phyloP scores from a whole-genome alignment of 2,797 vertebrate genomes.

The Cynopterus sphinx region DNA sequence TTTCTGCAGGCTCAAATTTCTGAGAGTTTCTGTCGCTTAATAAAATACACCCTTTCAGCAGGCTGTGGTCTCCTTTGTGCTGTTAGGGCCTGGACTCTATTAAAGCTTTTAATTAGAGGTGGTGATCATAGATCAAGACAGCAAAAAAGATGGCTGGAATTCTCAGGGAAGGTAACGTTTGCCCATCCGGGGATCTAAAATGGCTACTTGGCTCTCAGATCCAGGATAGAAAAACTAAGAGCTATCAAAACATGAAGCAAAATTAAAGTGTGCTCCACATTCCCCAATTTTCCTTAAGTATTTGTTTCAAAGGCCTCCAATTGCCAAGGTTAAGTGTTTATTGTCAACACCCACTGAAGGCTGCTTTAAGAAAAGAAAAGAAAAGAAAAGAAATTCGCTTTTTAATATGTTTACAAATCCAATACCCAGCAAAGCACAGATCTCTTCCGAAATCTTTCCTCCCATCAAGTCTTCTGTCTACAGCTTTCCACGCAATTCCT shows the following conservation, averaged over 20 bases:
- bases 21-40: conserved; percentile 81
- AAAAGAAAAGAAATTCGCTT: conserved; percentile 59
- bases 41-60: conserved; percentile 79
- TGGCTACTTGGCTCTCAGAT: conserved; percentile 57
- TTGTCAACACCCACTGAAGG: conserved; percentile 63
- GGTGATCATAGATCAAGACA: conserved; percentile 75
- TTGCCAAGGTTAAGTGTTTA: conserved; percentile 60
- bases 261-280: conserved; percentile 62
- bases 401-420: conserved; percentile 74
- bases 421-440: conserved; percentile 54
- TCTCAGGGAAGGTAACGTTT: conserved; percentile 72
- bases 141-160: conserved; percentile 46
- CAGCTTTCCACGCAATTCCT: conserved; percentile 52
- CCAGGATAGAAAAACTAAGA: conserved; percentile 39
- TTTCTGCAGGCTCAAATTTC: conserved; percentile 86
- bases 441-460: conserved; percentile 67
- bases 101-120: conserved; percentile 77
- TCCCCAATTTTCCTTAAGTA: conserved; percentile 54
- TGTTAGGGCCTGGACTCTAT: conserved; percentile 66
- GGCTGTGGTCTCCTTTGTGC: conserved; percentile 75
- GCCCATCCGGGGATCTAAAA: conserved; percentile 73
- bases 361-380: conserved; percentile 57
- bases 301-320: conserved; percentile 57
- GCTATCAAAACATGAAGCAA: conserved; percentile 57
- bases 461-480: conserved; percentile 64